Percentiles rank a stretch among this genome's conserved stretches.
Conservation (phyloP, 1,140 invertebrate genomes). For the Acromyrmex echinatior region DNA sequence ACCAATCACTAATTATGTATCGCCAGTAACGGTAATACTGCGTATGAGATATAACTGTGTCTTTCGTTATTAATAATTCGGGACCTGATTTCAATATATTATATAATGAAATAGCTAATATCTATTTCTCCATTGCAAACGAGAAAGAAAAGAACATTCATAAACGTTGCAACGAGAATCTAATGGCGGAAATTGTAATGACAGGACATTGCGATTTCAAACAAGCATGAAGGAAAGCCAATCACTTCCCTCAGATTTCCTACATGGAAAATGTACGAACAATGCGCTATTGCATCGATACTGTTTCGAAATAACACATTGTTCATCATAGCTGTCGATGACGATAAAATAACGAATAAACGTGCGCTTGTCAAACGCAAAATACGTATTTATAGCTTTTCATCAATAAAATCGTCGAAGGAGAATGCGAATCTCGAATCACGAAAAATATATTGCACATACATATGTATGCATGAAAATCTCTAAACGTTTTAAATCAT, state of each 20-base stretch:
- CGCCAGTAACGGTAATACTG: slow-evolving; percentile 13
- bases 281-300: slow-evolving; percentile 57
- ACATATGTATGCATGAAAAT: neutral
- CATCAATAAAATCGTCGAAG: slow-evolving; percentile 2
- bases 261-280: slow-evolving; percentile 45
- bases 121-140: neutral
- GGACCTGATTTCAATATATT: slow-evolving; percentile 12
- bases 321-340: slow-evolving; percentile 60
- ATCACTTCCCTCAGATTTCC: slow-evolving; percentile 4
- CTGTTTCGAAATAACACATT: slow-evolving; percentile 67
- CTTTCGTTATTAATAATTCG: neutral
- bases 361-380: slow-evolving; percentile 69
- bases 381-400: slow-evolving; percentile 44
- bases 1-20: slow-evolving; percentile 31
- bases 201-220: neutral
- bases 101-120: neutral
- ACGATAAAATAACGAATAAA: slow-evolving; percentile 75
- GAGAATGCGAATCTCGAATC: slow-evolving; percentile 16
- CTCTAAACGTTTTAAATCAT: neutral
- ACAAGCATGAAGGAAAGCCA: slow-evolving; percentile 17
- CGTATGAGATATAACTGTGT: slow-evolving; percentile 17
- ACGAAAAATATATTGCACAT: neutral
- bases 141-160: neutral
- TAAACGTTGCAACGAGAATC: neutral
- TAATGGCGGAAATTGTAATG: neutral